These are phyloP conservation scores for Eulemur rubriventer DNA, from an alignment of 2,797 vertebrate species.

Conservation along the genomic window DNA sequence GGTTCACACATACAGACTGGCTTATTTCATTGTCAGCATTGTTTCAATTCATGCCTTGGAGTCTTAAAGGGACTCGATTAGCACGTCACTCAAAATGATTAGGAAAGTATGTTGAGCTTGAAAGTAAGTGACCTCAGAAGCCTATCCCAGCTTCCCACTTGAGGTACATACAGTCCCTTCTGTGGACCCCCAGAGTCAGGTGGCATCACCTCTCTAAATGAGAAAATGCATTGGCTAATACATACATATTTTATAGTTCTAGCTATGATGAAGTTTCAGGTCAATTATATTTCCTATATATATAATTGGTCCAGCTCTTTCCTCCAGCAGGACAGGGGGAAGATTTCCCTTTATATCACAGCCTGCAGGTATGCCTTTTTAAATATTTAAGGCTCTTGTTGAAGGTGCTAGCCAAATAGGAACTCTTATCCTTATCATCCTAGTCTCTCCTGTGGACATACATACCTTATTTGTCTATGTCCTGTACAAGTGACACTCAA, in stretches of 20 bases:
- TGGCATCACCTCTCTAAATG: background rate
- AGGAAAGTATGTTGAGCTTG: background rate
- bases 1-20: background rate
- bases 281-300: background rate
- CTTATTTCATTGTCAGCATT: background rate
- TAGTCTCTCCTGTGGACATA: background rate
- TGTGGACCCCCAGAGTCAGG: background rate
- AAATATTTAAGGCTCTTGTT: background rate
- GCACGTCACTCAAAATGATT: background rate
- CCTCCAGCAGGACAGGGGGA: background rate
- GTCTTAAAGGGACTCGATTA: background rate
- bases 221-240: background rate
- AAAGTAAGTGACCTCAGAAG: background rate
- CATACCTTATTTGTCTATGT: background rate
- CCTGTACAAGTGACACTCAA: background rate
- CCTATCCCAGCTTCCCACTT: background rate
- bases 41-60: background rate
- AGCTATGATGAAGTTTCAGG: background rate
- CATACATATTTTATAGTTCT: background rate
- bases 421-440: background rate
- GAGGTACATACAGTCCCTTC: background rate
- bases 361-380: background rate
- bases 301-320: background rate
- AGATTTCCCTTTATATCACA: background rate
- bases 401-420: background rate